phyloP scores from a whole-genome alignment of 2,888 invertebrate genomes.

The Cephus pygmeus region DNA sequence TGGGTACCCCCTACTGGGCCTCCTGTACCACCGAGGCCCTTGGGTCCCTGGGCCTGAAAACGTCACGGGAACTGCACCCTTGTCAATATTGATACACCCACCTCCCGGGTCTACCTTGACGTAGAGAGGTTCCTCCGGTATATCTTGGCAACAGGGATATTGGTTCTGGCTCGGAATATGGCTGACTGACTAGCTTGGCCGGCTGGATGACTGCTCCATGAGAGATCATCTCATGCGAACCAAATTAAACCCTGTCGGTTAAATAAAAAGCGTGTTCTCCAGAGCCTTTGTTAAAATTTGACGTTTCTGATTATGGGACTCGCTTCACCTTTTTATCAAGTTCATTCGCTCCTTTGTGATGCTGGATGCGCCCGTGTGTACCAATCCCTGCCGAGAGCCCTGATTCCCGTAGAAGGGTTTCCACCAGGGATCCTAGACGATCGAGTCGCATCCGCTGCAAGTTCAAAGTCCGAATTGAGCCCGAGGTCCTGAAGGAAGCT shows the following conservation, averaged over 20 bases:
- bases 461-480: neutral
- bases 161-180: slow-evolving; percentile 4
- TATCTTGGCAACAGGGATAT: slow-evolving; percentile 22
- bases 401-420: neutral
- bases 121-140: neutral
- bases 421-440: neutral
- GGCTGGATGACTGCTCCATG: slow-evolving; percentile 27
- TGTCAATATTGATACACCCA: slow-evolving; percentile 65
- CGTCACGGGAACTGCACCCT: slow-evolving; percentile 60
- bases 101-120: slow-evolving; percentile 12
- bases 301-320: slow-evolving; percentile 58
- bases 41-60: slow-evolving; percentile 37
- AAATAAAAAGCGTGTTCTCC: slow-evolving; percentile 59
- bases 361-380: neutral
- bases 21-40: slow-evolving; percentile 32
- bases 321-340: neutral
- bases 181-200: neutral
- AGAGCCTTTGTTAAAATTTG: slow-evolving; percentile 58
- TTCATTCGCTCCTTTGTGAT: slow-evolving; percentile 6
- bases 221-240: slow-evolving; percentile 56
- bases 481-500: neutral
- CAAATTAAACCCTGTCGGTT: slow-evolving; percentile 66
- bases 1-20: slow-evolving; percentile 58
- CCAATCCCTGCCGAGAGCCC: neutral
- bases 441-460: too few relatives aligned